Evolutionary conservation across 2,888 invertebrate species (phyloP), one percentile per base, ranked within the genome.

Genomic region (Strigamia maritima): DNA sequence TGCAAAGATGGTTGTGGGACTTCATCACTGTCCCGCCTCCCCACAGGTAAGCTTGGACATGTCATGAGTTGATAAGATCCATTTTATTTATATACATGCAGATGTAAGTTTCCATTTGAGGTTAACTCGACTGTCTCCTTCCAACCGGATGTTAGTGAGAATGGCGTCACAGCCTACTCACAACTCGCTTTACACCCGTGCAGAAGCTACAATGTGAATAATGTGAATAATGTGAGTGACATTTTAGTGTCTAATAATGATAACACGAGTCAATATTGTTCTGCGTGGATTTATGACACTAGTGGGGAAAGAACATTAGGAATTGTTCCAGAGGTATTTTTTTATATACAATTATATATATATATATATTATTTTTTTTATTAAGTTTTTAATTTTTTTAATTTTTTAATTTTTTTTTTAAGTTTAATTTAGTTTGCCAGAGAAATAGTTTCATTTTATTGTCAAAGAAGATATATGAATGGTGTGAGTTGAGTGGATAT

Each of bases 81-180:
- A 70, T 28, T 70, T n/a, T 7, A 6, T 54, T 54, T 54, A 54
- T 74, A 24, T 44, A 49, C 22, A 24, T 44, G 22, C 22, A 78
- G 78, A 78, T 78, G 78, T 60, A 78, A 54, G 26, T 60, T 78
- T 78, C 78, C 78, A 26, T 78, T 78, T 78, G 78, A 78, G 60
- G 78, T 14, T 78, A 78, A 78, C 24, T 22, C 22, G 26, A 76
- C 77, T 49, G n/a, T 14, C n/a, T 49, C 2, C n/a, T 49, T 49
- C 4, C 49, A n/a, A 3, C 49, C 49, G 49, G 49, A 49, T 2
- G 49, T n/a, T 2, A 49, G 14, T 49, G n/a, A 2, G n/a, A 10
- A 49, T 49, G n/a, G 12, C 8, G 49, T n/a, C 49, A 49, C 16
- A 49, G n/a, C 49, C 4, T 49, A n/a, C 49, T 6, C 49, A 49